These are phyloP conservation scores for Perca fluviatilis DNA, from an alignment of 2,113 vertebrate species.

Conservation along the genomic window DNA sequence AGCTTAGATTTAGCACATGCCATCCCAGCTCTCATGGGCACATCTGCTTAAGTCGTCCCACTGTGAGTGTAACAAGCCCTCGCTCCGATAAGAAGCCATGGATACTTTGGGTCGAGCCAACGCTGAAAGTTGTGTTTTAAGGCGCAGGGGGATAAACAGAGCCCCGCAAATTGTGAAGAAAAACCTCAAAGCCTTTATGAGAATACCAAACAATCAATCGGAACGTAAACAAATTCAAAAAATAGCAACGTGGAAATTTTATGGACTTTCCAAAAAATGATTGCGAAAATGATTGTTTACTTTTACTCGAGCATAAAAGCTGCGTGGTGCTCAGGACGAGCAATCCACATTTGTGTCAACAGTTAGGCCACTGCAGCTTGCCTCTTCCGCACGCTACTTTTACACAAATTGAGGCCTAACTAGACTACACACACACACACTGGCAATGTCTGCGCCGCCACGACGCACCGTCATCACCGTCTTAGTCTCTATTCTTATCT, in stretches of 20 bases:
- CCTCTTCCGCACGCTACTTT: conserved; percentile 17
- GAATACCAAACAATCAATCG: conserved; percentile 17
- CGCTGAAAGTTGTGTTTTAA: neutral
- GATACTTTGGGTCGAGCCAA: neutral
- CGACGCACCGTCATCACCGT: neutral
- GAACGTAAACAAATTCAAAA: conserved; percentile 21
- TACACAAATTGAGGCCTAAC: conserved; percentile 21
- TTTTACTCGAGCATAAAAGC: conserved; percentile 21
- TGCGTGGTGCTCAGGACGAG: neutral
- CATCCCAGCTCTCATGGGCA: conserved; percentile 28
- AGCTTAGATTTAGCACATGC: conserved; percentile 60
- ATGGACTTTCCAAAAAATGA: conserved; percentile 39
- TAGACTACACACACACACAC: conserved; percentile 28
- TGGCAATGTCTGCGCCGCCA: neutral
- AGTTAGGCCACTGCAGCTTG: neutral
- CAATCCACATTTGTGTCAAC: conserved; percentile 34
- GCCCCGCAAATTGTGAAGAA: neutral
- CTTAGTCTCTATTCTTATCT: conserved; percentile 19
- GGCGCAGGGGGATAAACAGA: neutral
- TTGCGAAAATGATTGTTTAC: conserved; percentile 41
- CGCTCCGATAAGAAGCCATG: neutral
- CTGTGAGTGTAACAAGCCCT: neutral
- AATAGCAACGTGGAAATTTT: conserved; percentile 37
- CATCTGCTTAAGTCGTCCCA: conserved; percentile 45
- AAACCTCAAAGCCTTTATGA: conserved; percentile 13